Percentiles rank a stretch among this genome's conserved stretches.
Conservation (phyloP, 2,797 vertebrate genomes). For the Platalea minor region DNA sequence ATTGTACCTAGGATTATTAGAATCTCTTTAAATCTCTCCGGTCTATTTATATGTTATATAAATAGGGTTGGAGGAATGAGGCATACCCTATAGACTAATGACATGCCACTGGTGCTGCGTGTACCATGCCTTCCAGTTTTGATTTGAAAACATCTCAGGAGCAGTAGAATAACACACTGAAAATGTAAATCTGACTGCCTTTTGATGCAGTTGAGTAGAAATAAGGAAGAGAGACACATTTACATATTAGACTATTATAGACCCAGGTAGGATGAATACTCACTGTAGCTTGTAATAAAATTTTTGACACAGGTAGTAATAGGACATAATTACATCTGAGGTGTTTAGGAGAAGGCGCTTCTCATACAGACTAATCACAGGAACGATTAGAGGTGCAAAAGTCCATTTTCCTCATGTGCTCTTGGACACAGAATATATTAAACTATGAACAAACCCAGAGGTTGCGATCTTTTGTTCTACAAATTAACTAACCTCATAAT, state of each 20-base stretch:
- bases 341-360: background rate
- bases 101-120: background rate
- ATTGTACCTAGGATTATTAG: background rate
- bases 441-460: slow-evolving; percentile 13
- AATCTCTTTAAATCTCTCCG: background rate
- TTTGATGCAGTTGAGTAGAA: background rate
- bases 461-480: slow-evolving; percentile 4
- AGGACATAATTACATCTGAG: background rate
- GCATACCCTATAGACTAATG: background rate
- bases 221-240: slow-evolving; percentile 8
- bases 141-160: background rate
- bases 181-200: background rate
- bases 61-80: background rate
- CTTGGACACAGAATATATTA: background rate
- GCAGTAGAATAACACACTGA: background rate
- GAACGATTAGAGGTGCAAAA: slow-evolving; percentile 14
- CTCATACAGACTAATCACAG: background rate
- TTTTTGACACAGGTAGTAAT: slow-evolving; percentile 32
- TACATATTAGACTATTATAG: background rate
- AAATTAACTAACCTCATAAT: slow-evolving; percentile 27
- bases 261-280: background rate
- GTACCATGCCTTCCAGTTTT: background rate
- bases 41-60: background rate
- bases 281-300: background rate
- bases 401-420: background rate